phyloP scores from a whole-genome alignment of 1,140 invertebrate species.

The Tetranychus urticae region DNA sequence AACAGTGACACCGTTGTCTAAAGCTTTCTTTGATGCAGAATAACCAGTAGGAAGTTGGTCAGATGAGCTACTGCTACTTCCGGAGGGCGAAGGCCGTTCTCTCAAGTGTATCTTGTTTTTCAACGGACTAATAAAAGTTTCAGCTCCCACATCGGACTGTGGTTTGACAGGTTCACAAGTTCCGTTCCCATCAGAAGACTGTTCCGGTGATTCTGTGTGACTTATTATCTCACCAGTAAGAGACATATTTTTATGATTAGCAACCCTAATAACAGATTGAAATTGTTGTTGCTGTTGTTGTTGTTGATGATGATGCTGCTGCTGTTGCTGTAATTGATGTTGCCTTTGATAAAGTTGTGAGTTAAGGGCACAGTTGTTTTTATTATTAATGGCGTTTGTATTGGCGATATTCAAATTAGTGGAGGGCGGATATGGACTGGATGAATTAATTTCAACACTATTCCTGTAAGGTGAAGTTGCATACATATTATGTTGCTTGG shows the following conservation, averaged over 20 bases:
- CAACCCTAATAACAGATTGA: too few species aligned
- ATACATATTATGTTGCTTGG: constrained; percentile 6
- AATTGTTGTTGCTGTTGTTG: background rate
- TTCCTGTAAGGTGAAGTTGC: background rate
- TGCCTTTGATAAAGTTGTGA: background rate
- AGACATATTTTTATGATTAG: too few species aligned
- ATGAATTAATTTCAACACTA: background rate
- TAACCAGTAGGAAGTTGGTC: background rate
- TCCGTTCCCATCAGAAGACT: too few species aligned
- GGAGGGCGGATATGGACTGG: background rate
- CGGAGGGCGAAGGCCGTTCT: constrained; percentile 8
- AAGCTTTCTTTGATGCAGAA: background rate
- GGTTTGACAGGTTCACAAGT: background rate
- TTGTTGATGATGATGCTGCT: background rate
- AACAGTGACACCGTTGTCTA: background rate
- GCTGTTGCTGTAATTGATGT: background rate
- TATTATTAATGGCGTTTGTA: background rate
- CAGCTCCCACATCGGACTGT: background rate
- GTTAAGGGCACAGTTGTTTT: background rate
- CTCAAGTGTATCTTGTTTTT: background rate
- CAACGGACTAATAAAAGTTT: background rate
- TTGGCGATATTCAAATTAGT: background rate
- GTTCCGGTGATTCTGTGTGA: too few species aligned
- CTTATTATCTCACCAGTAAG: too few species aligned
- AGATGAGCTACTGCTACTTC: constrained; percentile 5